Evolutionary conservation across 2,888 invertebrate species (phyloP), one percentile per base, ranked within the genome.

Genomic region (Metopia argyrocephala): DNA sequence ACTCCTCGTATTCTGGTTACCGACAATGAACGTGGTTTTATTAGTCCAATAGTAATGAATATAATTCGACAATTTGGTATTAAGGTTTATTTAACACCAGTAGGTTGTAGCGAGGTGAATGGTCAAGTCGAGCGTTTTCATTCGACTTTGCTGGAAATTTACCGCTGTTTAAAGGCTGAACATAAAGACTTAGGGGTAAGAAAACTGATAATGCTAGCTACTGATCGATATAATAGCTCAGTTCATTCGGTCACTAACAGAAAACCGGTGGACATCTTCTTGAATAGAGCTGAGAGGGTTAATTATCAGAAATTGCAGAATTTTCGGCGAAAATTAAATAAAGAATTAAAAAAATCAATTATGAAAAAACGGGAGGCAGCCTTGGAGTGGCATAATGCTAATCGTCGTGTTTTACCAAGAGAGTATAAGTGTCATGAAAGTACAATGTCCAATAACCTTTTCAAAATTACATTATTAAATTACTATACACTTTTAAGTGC

Each of bases 241-340:
- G 23, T 83, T 6, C 78, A 84, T 20, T 79, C 82, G 4, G 79
- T 84, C 0, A 84, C 73, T 0, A 74, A 76, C 15, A 23, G 23
- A n/a, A 84, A 80, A 71, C 82, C 83, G 0, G 48, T 50, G 1
- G 84, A 84, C 21, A 52, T 83, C 27, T 82, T 83, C 54, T 80
- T 84, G 21, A 79, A 81, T 12, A 59, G 75, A 45, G 48, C 57
- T 28, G 12, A 6, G 1, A 57, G 69, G 48, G 59, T 59, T 12
- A 31, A 59, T 18, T 48, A 59, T 12, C 68, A 57, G 15, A 69
- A 12, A 3, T 31, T 65, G 25, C 28, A 15, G 20, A 50, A 62
- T 38, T 59, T 38, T 20, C 2, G n/a, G 4, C 31, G 31, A 31
- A 31, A 31, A 31, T 31, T 31, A 31, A 31, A 31, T 31, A 31